phyloP scores from a whole-genome alignment of 1,140 invertebrate genomes.

The Acromyrmex heyeri region DNA sequence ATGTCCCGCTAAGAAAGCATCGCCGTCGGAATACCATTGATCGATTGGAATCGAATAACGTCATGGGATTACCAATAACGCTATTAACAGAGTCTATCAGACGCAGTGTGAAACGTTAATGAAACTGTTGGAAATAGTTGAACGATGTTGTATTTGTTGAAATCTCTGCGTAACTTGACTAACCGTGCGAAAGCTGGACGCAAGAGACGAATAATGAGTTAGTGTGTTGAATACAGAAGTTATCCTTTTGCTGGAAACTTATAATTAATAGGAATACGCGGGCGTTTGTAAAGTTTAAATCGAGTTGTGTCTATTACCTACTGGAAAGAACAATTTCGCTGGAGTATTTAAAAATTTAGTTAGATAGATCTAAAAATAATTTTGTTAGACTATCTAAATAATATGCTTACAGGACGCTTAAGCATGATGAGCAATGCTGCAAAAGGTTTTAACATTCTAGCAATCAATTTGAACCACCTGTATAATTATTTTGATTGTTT shows the following conservation, averaged over 20 bases:
- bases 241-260: neutral
- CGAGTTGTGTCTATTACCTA: neutral
- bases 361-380: too few species aligned
- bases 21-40: neutral
- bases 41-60: constrained; percentile 9
- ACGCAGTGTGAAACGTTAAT: constrained; percentile 13
- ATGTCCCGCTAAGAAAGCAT: constrained; percentile 44
- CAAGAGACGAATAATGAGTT: constrained; percentile 27
- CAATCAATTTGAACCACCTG: too few species aligned
- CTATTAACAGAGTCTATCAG: neutral
- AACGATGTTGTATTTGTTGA: constrained; percentile 33
- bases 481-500: too few species aligned
- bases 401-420: too few species aligned
- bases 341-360: too few species aligned
- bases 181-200: neutral
- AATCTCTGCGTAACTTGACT: constrained; percentile 1
- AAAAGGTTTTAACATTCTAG: too few species aligned
- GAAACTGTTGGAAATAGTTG: constrained; percentile 24
- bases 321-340: neutral
- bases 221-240: constrained; percentile 30
- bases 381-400: too few species aligned
- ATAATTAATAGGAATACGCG: constrained; percentile 22
- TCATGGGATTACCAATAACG: neutral
- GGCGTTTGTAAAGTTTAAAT: neutral
- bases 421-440: too few species aligned